Evolutionary conservation across 2,888 invertebrate genomes (phyloP).

Genomic region (Agrotis exclamationis): DNA sequence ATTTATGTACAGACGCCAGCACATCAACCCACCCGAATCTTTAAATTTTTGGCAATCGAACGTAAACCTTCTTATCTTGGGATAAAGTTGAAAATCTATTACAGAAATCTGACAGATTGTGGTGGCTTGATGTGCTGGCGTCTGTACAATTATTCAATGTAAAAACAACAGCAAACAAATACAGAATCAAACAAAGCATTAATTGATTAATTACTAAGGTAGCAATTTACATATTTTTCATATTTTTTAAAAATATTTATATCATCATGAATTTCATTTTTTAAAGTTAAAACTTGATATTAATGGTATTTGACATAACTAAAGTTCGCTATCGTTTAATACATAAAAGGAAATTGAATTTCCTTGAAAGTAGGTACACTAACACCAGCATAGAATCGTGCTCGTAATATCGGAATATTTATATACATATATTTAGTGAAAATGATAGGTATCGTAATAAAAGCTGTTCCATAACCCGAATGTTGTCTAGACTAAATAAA

Average conservation of each 20-base stretch:
- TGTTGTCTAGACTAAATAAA: conserved; percentile 62
- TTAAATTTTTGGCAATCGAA: no score
- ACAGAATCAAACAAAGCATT: conserved; percentile 1
- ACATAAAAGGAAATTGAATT: conserved; percentile 33
- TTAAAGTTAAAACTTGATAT: conserved; percentile 5
- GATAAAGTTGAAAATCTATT: no score
- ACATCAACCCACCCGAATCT: no score
- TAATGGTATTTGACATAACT: conserved; percentile 10
- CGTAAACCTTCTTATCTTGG: no score
- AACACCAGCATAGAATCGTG: conserved; percentile 22
- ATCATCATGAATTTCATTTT: conserved; percentile 15
- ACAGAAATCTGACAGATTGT: no score
- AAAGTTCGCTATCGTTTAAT: conserved; percentile 29
- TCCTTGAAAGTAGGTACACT: conserved; percentile 1
- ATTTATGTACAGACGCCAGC: no score
- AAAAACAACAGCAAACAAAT: neutral
- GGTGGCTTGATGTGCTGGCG: no score
- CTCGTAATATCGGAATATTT: conserved; percentile 25
- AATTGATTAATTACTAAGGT: neutral
- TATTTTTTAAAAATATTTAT: neutral
- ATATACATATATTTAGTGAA: neutral
- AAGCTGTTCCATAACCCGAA: conserved; percentile 32
- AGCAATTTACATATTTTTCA: neutral
- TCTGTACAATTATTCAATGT: neutral
- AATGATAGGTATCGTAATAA: conserved; percentile 15